Evolutionary conservation across 1,140 invertebrate genomes (phyloP).

Genomic region (Lamellibrachia luymesi): DNA sequence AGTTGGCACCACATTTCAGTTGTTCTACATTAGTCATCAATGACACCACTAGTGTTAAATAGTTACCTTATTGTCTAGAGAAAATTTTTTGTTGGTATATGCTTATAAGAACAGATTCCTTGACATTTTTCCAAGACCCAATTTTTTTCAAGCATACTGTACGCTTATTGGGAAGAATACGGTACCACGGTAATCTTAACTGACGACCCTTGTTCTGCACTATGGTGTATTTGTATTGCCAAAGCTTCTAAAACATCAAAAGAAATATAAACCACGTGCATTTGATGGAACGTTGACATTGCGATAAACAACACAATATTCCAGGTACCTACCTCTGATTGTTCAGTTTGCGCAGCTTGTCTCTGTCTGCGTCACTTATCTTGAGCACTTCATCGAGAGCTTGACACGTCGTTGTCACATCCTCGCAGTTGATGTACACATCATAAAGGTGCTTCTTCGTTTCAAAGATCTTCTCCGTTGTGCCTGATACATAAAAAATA

Average conservation of each 20-base stretch:
- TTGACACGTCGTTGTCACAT: slow-evolving; percentile 42
- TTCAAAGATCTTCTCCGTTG: slow-evolving; percentile 61
- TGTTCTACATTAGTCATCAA: too few species aligned
- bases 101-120: too few species aligned
- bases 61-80: too few species aligned
- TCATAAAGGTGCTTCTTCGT: slow-evolving; percentile 56
- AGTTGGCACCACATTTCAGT: too few species aligned
- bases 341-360: slow-evolving; percentile 53
- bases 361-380: slow-evolving; percentile 50
- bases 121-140: too few species aligned
- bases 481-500: slow-evolving; percentile 43
- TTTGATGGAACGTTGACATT: background rate
- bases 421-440: slow-evolving; percentile 56
- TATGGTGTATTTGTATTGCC: too few species aligned
- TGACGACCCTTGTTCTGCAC: too few species aligned
- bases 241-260: too few species aligned
- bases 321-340: slow-evolving; percentile 46
- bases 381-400: slow-evolving; percentile 50
- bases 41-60: too few species aligned
- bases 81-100: background rate
- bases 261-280: background rate
- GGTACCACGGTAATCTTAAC: too few species aligned
- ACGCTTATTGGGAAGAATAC: too few species aligned
- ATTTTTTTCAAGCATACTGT: too few species aligned
- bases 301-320: background rate